Evolutionary conservation across 2,113 vertebrate species (phyloP).

Genomic region (Ginglymostoma cirratum): DNA sequence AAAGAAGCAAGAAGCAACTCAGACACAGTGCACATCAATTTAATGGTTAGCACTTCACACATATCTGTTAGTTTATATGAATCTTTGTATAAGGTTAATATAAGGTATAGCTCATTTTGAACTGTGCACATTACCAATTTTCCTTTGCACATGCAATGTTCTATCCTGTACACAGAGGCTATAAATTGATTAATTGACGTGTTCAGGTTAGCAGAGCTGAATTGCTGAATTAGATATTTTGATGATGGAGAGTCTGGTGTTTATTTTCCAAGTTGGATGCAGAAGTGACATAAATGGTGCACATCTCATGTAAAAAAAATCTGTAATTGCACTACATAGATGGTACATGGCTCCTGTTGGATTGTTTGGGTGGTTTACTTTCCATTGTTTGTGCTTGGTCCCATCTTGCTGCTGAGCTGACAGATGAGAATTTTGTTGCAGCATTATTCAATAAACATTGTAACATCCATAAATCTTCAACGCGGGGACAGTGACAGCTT

Average conservation of each 20-base stretch:
- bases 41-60: not conserved
- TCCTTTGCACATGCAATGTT: not conserved
- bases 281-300: not conserved
- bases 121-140: not conserved
- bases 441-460: not conserved
- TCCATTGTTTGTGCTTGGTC: not conserved
- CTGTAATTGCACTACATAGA: not conserved
- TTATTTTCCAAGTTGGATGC: constrained; percentile 1
- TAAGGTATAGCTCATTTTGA: not conserved
- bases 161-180: not conserved
- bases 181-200: not conserved
- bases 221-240: not conserved
- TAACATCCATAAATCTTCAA: not conserved
- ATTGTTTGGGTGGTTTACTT: not conserved
- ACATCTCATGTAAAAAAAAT: not conserved
- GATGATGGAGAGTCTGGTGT: too few species aligned
- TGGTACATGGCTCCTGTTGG: not conserved
- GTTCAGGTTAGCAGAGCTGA: not conserved
- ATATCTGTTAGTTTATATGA: not conserved
- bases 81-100: constrained; percentile 23
- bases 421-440: not conserved
- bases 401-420: not conserved
- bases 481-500: not conserved
- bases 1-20: not conserved
- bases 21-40: not conserved